phyloP scores from a whole-genome alignment of 2,113 vertebrate genomes.

The Cynoglossus semilaevis region DNA sequence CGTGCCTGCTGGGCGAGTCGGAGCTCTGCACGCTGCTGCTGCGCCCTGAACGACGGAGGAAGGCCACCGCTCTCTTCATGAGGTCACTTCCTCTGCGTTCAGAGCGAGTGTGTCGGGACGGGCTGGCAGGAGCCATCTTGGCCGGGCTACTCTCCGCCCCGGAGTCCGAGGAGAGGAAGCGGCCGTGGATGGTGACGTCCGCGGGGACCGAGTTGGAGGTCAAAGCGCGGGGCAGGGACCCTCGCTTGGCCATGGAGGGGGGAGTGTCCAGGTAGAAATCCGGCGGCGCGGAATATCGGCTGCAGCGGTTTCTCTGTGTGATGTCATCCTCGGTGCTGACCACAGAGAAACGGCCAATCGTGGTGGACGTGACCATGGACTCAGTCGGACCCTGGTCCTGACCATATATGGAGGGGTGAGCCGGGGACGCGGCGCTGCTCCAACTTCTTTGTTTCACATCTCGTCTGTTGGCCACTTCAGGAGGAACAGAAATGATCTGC shows the following conservation, averaged over 20 bases:
- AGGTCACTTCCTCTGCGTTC: slow-evolving; percentile 81
- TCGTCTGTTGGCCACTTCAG: slow-evolving; percentile 75
- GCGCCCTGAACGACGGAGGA: slow-evolving; percentile 86
- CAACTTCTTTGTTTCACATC: slow-evolving; percentile 72
- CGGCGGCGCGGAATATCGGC: slow-evolving; percentile 90
- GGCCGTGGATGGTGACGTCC: slow-evolving; percentile 64
- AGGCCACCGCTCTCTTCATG: slow-evolving; percentile 87
- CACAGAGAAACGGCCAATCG: slow-evolving; percentile 92
- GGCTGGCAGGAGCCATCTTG: slow-evolving; percentile 68
- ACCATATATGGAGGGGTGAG: slow-evolving; percentile 54
- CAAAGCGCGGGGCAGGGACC: slow-evolving; percentile 76
- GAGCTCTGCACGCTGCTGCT: slow-evolving; percentile 80
- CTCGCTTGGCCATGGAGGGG: slow-evolving; percentile 78
- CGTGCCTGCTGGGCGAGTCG: slow-evolving; percentile 79
- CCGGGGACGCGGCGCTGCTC: slow-evolving; percentile 69
- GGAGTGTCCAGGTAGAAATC: slow-evolving; percentile 90
- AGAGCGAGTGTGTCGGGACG: slow-evolving; percentile 68
- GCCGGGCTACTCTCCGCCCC: slow-evolving; percentile 82
- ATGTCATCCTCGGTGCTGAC: slow-evolving; percentile 87
- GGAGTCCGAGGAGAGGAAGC: slow-evolving; percentile 88
- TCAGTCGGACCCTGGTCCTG: slow-evolving; percentile 50
- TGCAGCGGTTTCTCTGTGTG: slow-evolving; percentile 79
- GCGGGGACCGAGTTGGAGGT: slow-evolving; percentile 80
- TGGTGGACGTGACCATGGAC: slow-evolving; percentile 77
- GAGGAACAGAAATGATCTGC: slow-evolving; percentile 70